Base-by-base conservation (phyloP, 1,140 invertebrate species). In the Dysdera silvatica region DNA sequence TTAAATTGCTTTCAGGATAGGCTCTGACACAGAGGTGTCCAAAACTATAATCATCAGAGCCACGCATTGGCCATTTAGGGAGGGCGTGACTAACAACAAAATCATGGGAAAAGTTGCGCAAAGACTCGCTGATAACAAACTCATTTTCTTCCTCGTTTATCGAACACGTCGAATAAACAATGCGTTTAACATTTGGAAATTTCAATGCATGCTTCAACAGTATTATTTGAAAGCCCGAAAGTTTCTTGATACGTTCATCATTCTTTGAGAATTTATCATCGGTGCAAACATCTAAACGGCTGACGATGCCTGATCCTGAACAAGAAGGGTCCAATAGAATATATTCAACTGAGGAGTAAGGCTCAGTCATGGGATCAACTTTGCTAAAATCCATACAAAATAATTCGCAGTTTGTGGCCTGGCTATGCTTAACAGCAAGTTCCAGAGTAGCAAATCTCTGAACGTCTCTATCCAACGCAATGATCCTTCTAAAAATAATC, bases 111-210 rank as follows among this genome's bases (percentile, higher is more conserved):
- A 70, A 71, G 18, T 71, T 51, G 4, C 70, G 48, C 16, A 82
- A 69, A 4, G 79, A 79, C 65, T 86, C 81, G 24, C 75, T 68
- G 5, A 95, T 79, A 1, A 96, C 93, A 68, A 84, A 76, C 78
- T 98, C 95, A 74, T 98, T 98, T 79, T 98, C 95, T 79, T 92
- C 84, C 6, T 83, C 79, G 75, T 87, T 82, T 26, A 94, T 72
- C 0, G 95, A 98, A 74, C 95, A 98, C 0, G 95, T 98, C 18
- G 93, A 97, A 74, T 98, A 98, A 6, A 95, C 86, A 45, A 98
- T 83, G 62, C 84, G 79, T 73, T 92, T 87, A 0, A 85, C 89
- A 59, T 83, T 83, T 2, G 90, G 88, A 75, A 95, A 95, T 18
- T 80, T 82, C 67, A 98, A 82, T 0, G 93, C 93, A 74, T 91